Evolutionary conservation across 2,113 vertebrate genomes (phyloP).

Genomic region (Isurus oxyrinchus): DNA sequence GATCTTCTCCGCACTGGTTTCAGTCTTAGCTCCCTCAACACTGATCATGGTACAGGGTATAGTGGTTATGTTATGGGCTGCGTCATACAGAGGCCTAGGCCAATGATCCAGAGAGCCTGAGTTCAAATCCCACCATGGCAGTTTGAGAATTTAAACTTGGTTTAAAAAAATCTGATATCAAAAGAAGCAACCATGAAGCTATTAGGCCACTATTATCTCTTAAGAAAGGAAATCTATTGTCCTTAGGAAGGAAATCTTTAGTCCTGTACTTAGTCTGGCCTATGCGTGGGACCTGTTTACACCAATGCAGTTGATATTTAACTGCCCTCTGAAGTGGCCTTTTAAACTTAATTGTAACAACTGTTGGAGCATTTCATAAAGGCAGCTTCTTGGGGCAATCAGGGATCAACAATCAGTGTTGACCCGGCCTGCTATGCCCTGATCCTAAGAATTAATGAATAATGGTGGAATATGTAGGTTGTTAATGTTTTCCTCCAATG

Average conservation of each 20-base stretch:
- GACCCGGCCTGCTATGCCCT: too few species aligned
- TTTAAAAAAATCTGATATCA: not conserved
- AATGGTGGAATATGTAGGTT: too few species aligned
- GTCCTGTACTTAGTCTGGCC: not conserved
- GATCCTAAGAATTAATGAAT: too few species aligned
- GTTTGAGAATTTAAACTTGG: not conserved
- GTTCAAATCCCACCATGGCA: not conserved
- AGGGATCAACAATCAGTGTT: too few species aligned
- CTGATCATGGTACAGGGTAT: not conserved
- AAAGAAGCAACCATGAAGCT: not conserved
- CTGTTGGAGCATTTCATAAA: not conserved
- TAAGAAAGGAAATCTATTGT: too few species aligned
- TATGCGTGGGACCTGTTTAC: not conserved
- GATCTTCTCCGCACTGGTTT: not conserved
- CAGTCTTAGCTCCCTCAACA: not conserved
- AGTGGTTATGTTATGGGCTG: not conserved
- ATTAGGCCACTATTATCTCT: not conserved
- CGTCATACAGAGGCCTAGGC: not conserved
- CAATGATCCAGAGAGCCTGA: not conserved
- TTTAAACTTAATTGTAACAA: not conserved
- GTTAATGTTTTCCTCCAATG: too few species aligned
- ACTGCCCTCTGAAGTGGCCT: too few species aligned
- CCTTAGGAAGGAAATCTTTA: not conserved
- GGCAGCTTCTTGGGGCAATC: too few species aligned
- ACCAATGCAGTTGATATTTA: not conserved